Evolutionary conservation across 2,797 vertebrate species (phyloP).

Genomic region (Neoniphon sammara): DNA sequence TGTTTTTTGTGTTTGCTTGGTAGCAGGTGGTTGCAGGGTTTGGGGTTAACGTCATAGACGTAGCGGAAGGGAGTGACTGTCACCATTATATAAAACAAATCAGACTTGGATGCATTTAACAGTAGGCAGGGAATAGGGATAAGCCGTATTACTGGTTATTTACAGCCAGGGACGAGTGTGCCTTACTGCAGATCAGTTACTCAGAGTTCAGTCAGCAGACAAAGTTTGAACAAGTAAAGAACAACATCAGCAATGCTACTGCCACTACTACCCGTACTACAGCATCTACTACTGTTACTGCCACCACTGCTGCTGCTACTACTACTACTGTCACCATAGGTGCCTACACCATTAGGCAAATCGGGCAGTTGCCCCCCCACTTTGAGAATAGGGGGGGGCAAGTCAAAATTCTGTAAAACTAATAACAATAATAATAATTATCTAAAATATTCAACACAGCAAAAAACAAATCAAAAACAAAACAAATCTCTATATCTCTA

Average conservation of each 20-base stretch:
- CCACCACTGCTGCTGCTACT: no score
- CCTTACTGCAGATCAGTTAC: background rate
- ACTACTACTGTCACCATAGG: no score
- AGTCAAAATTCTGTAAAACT: no score
- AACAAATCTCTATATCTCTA: no score
- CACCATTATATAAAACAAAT: conserved; percentile 30
- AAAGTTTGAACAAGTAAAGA: background rate
- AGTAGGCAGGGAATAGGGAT: background rate
- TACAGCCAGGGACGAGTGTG: background rate
- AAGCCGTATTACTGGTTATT: background rate
- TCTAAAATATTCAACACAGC: no score
- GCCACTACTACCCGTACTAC: no score
- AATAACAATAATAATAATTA: no score
- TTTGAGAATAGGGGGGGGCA: no score
- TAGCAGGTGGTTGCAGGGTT: conserved; percentile 64
- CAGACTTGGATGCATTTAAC: conserved; percentile 3
- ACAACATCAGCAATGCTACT: background rate
- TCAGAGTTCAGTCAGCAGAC: background rate
- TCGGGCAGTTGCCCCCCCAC: no score
- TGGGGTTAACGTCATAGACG: conserved; percentile 29
- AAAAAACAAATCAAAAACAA: no score
- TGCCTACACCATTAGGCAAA: no score
- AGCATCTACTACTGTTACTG: no score
- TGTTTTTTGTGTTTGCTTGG: conserved; percentile 39
- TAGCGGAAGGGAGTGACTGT: conserved; percentile 34